Conservation (phyloP, 2,797 vertebrate species). For the Denticeps clupeoides region DNA sequence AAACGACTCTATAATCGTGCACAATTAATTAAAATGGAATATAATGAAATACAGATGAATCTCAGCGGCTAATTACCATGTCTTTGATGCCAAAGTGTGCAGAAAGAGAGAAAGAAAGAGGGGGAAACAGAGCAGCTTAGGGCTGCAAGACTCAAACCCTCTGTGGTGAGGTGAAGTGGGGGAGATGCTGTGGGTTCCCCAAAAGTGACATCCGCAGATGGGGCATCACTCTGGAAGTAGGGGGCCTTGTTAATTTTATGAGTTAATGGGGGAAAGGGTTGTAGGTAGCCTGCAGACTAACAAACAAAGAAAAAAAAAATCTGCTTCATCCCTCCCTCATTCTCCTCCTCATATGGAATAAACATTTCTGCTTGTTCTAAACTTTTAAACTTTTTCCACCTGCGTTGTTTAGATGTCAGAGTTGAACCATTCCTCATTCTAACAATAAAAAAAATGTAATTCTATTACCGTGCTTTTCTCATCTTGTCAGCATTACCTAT, state of each 20-base stretch:
- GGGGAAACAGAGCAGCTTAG: not conserved
- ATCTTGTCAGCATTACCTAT: too few relatives aligned
- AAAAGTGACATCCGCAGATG: constrained; percentile 44
- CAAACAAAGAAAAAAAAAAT: too few relatives aligned
- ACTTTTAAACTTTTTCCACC: too few relatives aligned
- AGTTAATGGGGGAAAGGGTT: constrained; percentile 20
- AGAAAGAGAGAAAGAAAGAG: constrained; percentile 4
- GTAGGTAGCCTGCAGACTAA: too few relatives aligned
- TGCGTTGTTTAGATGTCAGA: too few relatives aligned
- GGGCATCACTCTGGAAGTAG: constrained; percentile 50
- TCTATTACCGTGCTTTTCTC: too few relatives aligned
- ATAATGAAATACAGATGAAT: constrained; percentile 61
- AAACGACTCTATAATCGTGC: constrained; percentile 50
- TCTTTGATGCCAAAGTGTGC: constrained; percentile 61
- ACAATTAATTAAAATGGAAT: constrained; percentile 61
- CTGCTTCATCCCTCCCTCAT: too few relatives aligned
- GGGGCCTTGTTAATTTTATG: constrained; percentile 55
- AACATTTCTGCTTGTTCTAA: too few relatives aligned
- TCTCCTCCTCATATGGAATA: too few relatives aligned
- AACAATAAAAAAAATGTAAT: too few relatives aligned
- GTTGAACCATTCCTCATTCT: too few relatives aligned
- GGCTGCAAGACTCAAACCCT: not conserved
- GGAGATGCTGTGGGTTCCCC: constrained; percentile 33
- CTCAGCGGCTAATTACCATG: constrained; percentile 66
- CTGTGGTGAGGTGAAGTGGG: constrained; percentile 23